phyloP scores from a whole-genome alignment of 2,797 vertebrate species.

The Clamator glandarius region DNA sequence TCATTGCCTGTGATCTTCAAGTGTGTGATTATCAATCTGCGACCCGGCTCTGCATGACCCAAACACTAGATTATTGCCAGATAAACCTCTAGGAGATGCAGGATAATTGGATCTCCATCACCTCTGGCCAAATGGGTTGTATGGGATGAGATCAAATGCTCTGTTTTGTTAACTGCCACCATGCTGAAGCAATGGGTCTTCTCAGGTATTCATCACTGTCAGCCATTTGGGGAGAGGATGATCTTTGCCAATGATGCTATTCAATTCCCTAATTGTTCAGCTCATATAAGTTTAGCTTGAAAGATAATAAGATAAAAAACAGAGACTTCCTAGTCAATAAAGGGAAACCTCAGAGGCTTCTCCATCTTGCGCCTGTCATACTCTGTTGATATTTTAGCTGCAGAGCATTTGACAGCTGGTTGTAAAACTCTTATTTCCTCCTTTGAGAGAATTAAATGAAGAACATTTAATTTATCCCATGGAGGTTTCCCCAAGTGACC shows the following conservation, averaged over 20 bases:
- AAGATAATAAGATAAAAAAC: conserved; percentile 56
- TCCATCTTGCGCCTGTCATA: conserved; percentile 59
- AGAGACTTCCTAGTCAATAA: conserved; percentile 62
- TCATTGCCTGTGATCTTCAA: conserved; percentile 57
- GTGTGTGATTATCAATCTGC: conserved; percentile 40
- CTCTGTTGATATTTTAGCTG: conserved; percentile 59
- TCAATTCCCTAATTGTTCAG: not conserved
- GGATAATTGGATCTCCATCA: not conserved
- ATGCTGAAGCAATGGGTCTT: not conserved
- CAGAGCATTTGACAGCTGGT: conserved; percentile 59
- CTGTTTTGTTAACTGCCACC: not conserved
- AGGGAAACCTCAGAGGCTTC: conserved; percentile 61
- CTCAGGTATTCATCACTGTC: conserved; percentile 7
- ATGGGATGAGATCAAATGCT: not conserved
- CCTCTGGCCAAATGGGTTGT: not conserved
- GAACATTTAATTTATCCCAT: conserved; percentile 40
- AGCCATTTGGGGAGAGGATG: not conserved
- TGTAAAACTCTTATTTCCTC: conserved; percentile 38
- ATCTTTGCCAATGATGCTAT: not conserved
- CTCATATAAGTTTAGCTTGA: conserved; percentile 19
- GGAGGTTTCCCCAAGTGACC: conserved; percentile 9
- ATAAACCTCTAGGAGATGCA: not conserved
- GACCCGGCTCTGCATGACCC: not conserved
- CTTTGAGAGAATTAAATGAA: conserved; percentile 41
- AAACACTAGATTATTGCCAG: not conserved